A percentile compares a stretch with the other conserved stretches of the same genome.
These are phyloP conservation scores for Aurelia aurita DNA, from an alignment of 30 jellyfish, hydroid and myxozoan species.

Conservation along the genomic window DNA sequence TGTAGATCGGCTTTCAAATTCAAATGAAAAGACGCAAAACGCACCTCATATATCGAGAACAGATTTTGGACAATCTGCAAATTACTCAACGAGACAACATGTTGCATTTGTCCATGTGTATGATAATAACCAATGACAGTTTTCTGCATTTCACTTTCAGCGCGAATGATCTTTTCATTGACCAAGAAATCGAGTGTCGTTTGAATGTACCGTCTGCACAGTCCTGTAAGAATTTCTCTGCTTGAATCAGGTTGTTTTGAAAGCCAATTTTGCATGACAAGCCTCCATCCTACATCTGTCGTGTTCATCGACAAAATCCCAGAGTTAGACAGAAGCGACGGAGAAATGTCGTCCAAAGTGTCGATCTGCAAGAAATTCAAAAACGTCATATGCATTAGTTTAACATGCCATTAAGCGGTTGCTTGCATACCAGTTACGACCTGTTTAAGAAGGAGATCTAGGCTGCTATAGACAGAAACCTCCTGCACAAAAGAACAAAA, in stretches of 20 bases:
- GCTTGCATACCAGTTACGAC: too few species aligned
- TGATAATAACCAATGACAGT: slow-evolving; percentile 59
- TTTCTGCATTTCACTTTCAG: slow-evolving; percentile 7
- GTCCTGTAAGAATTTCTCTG: slow-evolving; percentile 37
- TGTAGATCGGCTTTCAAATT: too few species aligned
- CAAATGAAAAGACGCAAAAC: too few species aligned
- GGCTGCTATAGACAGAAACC: too few species aligned
- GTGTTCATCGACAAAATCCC: slow-evolving; percentile 52
- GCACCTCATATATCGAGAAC: slow-evolving; percentile 64
- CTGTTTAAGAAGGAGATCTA: too few species aligned
- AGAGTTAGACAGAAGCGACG: slow-evolving; percentile 45
- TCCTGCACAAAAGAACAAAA: too few species aligned
- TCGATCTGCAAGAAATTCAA: slow-evolving; percentile 34
- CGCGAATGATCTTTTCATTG: slow-evolving; percentile 41
- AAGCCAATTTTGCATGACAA: slow-evolving; percentile 60
- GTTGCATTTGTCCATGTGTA: slow-evolving; percentile 47
- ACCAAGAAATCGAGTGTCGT: slow-evolving; percentile 47
- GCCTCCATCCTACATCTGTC: slow-evolving; percentile 63
- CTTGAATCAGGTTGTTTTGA: slow-evolving; percentile 37
- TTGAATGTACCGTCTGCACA: slow-evolving; percentile 58
- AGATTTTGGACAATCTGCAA: slow-evolving; percentile 43
- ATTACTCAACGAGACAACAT: slow-evolving; percentile 43
- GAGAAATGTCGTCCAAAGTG: slow-evolving; percentile 36
- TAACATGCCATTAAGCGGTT: too few species aligned
- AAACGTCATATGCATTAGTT: not conserved